Conservation (phyloP, 2,797 vertebrate genomes). For the Molothrus ater region DNA sequence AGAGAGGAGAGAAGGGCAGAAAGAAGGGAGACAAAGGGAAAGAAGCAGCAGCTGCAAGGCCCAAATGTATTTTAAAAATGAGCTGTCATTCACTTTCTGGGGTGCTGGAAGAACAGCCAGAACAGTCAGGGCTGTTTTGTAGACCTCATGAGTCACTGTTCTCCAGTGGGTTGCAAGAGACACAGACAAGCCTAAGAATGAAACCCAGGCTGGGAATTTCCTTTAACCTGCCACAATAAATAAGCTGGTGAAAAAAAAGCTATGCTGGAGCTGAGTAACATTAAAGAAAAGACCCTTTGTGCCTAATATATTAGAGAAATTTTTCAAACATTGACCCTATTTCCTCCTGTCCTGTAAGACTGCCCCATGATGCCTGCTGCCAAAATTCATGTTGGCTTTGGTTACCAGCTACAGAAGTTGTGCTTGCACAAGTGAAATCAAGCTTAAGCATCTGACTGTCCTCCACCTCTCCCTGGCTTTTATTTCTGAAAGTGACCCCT, state of each 20-base stretch:
- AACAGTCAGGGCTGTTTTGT: neutral
- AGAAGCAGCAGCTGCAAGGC: neutral
- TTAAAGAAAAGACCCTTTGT: constrained; percentile 61
- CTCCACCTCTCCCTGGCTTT: neutral
- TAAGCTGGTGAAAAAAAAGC: neutral
- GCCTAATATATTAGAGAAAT: constrained; percentile 21
- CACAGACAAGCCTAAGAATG: neutral
- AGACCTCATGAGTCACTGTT: constrained; percentile 16
- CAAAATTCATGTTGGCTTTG: constrained; percentile 21
- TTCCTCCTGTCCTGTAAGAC: constrained; percentile 40
- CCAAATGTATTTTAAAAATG: neutral
- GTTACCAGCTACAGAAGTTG: constrained; percentile 6
- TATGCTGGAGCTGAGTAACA: neutral
- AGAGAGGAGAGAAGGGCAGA: neutral
- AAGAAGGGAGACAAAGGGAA: neutral
- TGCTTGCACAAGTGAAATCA: constrained; percentile 14
- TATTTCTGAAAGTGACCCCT: neutral
- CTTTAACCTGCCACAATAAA: neutral
- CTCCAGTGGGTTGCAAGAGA: neutral
- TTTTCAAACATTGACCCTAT: neutral
- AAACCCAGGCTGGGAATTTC: constrained; percentile 12
- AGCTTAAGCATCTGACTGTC: neutral
- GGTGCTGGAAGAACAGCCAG: neutral
- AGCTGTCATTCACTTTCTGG: neutral
- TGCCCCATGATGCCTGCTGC: neutral